Conservation (phyloP, 2,888 invertebrate genomes). For the Deilephila porcellus region DNA sequence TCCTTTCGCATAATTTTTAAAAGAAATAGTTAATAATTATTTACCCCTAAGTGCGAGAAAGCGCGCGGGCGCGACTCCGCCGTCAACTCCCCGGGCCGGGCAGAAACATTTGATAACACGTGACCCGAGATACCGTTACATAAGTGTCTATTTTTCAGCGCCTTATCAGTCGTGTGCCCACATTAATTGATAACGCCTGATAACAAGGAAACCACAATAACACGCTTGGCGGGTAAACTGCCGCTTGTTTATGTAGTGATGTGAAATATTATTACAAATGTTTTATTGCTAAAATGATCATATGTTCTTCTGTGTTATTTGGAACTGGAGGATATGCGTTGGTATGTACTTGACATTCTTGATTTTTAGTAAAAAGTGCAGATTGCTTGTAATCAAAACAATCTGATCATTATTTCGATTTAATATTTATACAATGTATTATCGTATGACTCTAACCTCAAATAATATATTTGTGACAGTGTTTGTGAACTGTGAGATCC, state of each 20-base stretch:
- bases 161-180: slow-evolving; percentile 28
- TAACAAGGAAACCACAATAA: slow-evolving; percentile 27
- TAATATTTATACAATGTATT: no score
- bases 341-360: background rate
- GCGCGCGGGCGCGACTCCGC: background rate
- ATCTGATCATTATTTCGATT: no score
- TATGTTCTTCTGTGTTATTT: background rate
- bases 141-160: slow-evolving; percentile 28
- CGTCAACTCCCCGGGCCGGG: background rate
- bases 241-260: slow-evolving; percentile 3
- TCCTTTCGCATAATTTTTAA: background rate
- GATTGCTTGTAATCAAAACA: no score
- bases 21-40: background rate
- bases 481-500: no score
- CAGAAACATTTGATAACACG: slow-evolving; percentile 13
- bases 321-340: slow-evolving; percentile 10
- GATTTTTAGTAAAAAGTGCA: no score
- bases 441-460: no score
- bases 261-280: background rate
- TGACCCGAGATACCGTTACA: slow-evolving; percentile 26
- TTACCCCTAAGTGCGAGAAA: background rate
- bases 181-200: slow-evolving; percentile 27
- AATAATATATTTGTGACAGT: no score
- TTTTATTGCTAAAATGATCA: slow-evolving; percentile 8
- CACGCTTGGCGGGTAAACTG: slow-evolving; percentile 19